Conservation (phyloP, 2,888 invertebrate species). For the Antheraea assamensis region DNA sequence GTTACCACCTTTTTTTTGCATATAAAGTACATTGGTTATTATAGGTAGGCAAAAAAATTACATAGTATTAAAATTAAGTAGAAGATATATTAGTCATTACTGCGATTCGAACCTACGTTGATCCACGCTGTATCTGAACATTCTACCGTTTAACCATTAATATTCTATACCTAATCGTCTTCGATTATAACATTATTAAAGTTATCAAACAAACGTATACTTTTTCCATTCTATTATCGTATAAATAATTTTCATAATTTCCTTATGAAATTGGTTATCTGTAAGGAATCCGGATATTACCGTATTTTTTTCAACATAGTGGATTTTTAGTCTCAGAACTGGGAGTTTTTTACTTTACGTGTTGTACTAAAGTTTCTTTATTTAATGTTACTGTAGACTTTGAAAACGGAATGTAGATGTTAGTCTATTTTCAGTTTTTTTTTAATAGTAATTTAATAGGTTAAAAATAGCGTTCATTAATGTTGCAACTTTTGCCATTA, state of each 20-base stretch:
- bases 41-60: no score
- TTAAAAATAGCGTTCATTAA: no score
- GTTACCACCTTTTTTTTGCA: no score
- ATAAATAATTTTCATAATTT: constrained; percentile 3
- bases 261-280: constrained; percentile 1
- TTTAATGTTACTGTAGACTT: neutral
- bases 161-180: neutral
- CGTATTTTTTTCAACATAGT: constrained; percentile 6
- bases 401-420: no score
- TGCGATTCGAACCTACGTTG: no score
- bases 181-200: neutral
- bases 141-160: no score
- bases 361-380: neutral
- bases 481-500: no score
- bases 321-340: constrained; percentile 6
- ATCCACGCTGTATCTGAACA: neutral
- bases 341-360: neutral
- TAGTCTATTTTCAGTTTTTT: no score
- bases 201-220: neutral
- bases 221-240: neutral
- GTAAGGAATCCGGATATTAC: neutral
- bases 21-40: no score
- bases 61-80: no score
- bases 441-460: no score
- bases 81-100: no score